Conservation (phyloP, 2,113 vertebrate genomes). For the Picathartes gymnocephalus region DNA sequence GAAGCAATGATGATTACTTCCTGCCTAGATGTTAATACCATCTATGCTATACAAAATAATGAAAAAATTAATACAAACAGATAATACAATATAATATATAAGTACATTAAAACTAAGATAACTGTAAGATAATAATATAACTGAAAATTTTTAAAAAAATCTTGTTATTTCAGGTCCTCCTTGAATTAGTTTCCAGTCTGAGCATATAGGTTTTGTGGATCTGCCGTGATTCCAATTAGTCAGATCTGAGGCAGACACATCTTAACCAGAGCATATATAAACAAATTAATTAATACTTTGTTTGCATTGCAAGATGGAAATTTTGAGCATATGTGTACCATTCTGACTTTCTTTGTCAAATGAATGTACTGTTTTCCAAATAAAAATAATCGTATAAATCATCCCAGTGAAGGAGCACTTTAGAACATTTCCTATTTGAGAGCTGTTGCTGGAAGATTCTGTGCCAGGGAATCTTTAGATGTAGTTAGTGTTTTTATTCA, state of each 20-base stretch:
- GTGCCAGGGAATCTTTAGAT: background rate
- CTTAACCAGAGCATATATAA: background rate
- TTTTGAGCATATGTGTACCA: background rate
- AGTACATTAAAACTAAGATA: background rate
- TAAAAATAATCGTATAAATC: background rate
- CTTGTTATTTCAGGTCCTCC: background rate
- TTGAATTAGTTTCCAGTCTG: background rate
- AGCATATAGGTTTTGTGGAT: background rate
- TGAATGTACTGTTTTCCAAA: background rate
- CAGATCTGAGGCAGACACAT: background rate
- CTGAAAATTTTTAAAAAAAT: background rate
- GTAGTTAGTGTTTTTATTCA: background rate
- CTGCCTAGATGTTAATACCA: background rate
- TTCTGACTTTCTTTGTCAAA: background rate
- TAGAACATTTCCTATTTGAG: background rate
- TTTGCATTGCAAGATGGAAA: background rate
- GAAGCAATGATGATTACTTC: background rate
- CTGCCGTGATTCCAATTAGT: background rate
- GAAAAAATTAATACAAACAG: background rate
- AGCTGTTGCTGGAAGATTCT: background rate
- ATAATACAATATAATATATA: background rate
- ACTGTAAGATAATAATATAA: background rate
- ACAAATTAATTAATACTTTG: background rate
- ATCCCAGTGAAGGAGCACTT: background rate
- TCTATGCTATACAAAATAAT: background rate